Percentiles rank a stretch among this genome's conserved stretches.
phyloP scores from a whole-genome alignment of 2,797 vertebrate genomes.

The Danio albolineatus region DNA sequence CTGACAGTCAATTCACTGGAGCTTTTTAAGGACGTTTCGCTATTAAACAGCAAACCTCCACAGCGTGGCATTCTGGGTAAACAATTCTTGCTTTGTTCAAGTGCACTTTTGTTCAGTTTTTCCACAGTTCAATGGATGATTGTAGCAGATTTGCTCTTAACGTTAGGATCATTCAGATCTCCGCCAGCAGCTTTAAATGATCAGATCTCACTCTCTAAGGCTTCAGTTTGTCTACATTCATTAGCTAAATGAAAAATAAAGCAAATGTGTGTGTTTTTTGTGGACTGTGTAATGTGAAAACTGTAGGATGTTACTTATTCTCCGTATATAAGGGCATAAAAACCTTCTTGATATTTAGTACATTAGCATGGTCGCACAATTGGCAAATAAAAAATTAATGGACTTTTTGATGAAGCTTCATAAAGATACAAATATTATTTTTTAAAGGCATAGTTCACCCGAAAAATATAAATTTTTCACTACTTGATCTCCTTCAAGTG shows the following conservation, averaged over 20 bases:
- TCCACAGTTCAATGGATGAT: constrained; percentile 5
- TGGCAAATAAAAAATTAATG: too few relatives aligned
- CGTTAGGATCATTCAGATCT: constrained; percentile 11
- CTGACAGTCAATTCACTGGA: constrained; percentile 9
- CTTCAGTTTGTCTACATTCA: constrained; percentile 33
- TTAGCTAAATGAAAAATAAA: neutral
- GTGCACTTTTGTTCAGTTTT: constrained; percentile 33
- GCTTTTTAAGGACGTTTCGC: neutral
- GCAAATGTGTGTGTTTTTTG: too few relatives aligned
- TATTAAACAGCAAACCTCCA: neutral
- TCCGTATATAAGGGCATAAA: too few relatives aligned
- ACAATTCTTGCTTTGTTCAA: constrained; percentile 30
- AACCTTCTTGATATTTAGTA: too few relatives aligned
- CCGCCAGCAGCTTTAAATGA: constrained; percentile 23
- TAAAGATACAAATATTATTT: too few relatives aligned
- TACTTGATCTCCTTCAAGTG: too few relatives aligned
- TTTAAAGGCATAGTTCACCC: too few relatives aligned
- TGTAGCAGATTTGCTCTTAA: constrained; percentile 15
- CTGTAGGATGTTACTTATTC: too few relatives aligned
- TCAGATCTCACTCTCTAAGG: constrained; percentile 20
- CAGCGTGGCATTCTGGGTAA: constrained; percentile 23
- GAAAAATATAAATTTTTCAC: neutral
- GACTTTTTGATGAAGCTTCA: too few relatives aligned
- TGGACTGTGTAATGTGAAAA: too few relatives aligned
- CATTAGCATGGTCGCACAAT: too few relatives aligned